Conservation (phyloP, 2,888 invertebrate genomes). For the Eugnorisma glareosa region DNA sequence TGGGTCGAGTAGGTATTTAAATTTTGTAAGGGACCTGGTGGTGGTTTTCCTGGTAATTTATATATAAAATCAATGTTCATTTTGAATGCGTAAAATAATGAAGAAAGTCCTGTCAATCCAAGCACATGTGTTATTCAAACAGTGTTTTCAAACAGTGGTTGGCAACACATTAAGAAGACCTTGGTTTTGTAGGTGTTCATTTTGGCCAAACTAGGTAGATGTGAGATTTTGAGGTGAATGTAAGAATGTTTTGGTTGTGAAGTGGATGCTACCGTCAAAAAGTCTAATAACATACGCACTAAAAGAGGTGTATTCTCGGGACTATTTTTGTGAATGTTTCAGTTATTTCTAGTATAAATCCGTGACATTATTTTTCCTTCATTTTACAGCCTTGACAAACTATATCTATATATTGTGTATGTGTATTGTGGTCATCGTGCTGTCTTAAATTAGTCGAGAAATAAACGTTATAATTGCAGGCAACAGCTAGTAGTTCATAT, state of each 20-base stretch:
- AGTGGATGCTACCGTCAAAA: neutral
- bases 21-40: neutral
- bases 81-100: neutral
- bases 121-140: neutral
- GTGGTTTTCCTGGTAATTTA: neutral
- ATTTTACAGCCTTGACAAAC: too few species aligned
- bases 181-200: neutral
- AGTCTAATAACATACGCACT: neutral
- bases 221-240: neutral
- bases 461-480: neutral
- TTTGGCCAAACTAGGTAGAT: neutral
- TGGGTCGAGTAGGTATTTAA: too few species aligned
- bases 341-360: too few species aligned
- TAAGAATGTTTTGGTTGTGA: too few species aligned
- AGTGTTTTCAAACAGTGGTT: neutral
- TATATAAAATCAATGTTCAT: neutral
- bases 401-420: too few species aligned
- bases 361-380: too few species aligned
- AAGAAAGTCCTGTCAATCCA: neutral
- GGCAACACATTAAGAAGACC: neutral
- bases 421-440: too few species aligned
- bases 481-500: neutral
- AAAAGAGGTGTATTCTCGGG: too few species aligned
- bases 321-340: too few species aligned
- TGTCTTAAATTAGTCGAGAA: too few species aligned